Percentiles rank a stretch among this genome's conserved stretches.
phyloP scores from a whole-genome alignment of 1,140 invertebrate species.

The Trissolcus basalis region DNA sequence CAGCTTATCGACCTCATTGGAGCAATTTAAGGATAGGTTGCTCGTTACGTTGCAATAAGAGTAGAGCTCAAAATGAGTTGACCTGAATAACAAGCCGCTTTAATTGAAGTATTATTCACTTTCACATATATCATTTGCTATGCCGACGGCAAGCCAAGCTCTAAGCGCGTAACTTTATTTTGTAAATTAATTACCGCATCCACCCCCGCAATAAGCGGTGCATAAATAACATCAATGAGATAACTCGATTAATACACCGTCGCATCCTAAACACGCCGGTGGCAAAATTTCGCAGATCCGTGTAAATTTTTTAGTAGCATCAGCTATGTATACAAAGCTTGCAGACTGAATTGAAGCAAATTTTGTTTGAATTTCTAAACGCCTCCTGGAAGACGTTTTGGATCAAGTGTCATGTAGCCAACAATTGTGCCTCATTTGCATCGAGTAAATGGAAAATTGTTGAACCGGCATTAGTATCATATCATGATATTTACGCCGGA shows the following conservation, averaged over 20 bases:
- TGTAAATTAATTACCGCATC: conserved; percentile 14
- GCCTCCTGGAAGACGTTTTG: no score
- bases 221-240: conserved; percentile 11
- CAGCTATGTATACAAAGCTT: no score
- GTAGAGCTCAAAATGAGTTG: background rate
- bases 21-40: conserved; percentile 18
- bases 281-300: no score
- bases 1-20: no score
- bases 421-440: conserved; percentile 17
- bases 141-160: background rate
- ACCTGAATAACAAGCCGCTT: background rate
- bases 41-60: conserved; percentile 3
- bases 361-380: no score
- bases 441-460: conserved; percentile 23
- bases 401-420: no score
- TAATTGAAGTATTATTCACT: conserved; percentile 10
- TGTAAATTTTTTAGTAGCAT: no score
- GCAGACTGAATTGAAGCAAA: no score
- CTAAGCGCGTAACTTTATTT: conserved; percentile 1
- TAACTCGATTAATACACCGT: conserved; percentile 1
- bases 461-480: conserved; percentile 13
- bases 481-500: conserved; percentile 3
- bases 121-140: no score
- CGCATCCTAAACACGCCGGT: conserved; percentile 5
- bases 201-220: no score